A percentile compares a stretch with the other conserved stretches of the same genome.
Conservation (phyloP, 2,888 invertebrate species). For the Drosophila yooni region DNA sequence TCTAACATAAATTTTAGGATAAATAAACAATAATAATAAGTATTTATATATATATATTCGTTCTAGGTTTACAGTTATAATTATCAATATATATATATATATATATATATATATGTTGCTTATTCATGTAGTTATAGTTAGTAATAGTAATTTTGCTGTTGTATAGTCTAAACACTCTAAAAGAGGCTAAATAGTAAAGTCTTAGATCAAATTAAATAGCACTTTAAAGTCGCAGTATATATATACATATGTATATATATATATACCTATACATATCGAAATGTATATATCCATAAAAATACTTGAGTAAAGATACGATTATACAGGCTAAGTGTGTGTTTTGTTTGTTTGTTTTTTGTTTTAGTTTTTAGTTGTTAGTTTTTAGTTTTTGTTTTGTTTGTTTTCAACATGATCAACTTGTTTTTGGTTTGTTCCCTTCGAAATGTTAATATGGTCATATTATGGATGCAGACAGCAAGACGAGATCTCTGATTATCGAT, state of each 20-base stretch:
- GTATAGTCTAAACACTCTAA: conserved; percentile 36
- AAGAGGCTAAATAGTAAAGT: conserved; percentile 70
- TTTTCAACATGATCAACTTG: conserved; percentile 6
- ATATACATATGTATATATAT: neutral
- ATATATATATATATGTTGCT: conserved; percentile 21
- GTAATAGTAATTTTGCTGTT: conserved; percentile 28
- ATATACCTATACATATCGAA: conserved; percentile 4
- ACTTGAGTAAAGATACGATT: conserved; percentile 76
- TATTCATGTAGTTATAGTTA: conserved; percentile 43
- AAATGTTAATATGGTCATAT: conserved; percentile 47
- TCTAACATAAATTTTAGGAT: conserved; percentile 5
- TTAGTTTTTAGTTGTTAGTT: conserved; percentile 1
- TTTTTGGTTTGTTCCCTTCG: conserved; percentile 64
- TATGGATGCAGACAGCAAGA: conserved; percentile 37
- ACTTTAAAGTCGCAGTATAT: conserved; percentile 53
- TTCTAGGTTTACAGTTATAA: conserved; percentile 19
- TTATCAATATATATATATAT: neutral
- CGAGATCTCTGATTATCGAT: conserved; percentile 35
- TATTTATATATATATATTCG: conserved; percentile 38
- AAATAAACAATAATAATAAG: conserved; percentile 22
- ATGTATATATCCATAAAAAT: conserved; percentile 52
- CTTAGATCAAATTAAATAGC: conserved; percentile 75
- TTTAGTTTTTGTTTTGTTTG: conserved; percentile 11
- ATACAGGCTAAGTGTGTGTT: conserved; percentile 48
- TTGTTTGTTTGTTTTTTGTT: neutral